phyloP scores from a whole-genome alignment of 2,113 vertebrate genomes.

The Pheucticus melanocephalus region DNA sequence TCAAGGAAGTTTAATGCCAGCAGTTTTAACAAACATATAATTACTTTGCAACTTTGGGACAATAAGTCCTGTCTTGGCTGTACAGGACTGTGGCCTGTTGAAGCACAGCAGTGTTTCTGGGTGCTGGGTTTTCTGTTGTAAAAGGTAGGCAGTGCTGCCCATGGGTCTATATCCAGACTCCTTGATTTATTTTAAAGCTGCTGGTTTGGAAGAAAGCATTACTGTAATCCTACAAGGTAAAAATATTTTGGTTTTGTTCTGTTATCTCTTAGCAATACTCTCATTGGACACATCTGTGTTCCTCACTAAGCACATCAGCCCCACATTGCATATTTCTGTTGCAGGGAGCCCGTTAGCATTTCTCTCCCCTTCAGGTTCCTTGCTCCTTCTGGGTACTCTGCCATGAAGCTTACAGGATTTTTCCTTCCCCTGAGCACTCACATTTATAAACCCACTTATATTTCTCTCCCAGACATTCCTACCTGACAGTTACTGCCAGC shows the following conservation, averaged over 20 bases:
- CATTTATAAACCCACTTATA: not conserved
- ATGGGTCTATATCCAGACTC: not conserved
- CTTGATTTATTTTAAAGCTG: not conserved
- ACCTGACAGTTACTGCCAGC: not conserved
- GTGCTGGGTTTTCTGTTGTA: not conserved
- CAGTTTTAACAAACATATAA: not conserved
- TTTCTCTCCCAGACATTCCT: not conserved
- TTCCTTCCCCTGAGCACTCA: not conserved
- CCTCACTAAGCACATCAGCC: not conserved
- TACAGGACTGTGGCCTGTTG: not conserved
- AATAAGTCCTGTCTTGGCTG: accelerated
- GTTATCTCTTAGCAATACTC: not conserved
- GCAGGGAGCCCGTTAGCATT: not conserved
- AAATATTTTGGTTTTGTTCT: not conserved
- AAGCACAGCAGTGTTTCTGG: not conserved
- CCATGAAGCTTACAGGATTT: accelerated
- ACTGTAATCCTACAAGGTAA: not conserved
- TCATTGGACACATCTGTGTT: not conserved
- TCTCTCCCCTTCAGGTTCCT: not conserved
- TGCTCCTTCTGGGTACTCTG: not conserved
- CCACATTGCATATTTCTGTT: not conserved
- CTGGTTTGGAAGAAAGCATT: not conserved
- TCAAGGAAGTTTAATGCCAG: conserved; percentile 64
- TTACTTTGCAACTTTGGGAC: not conserved
- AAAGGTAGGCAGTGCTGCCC: not conserved